Percentiles rank a stretch among this genome's conserved stretches.
Conservation (phyloP, 2,113 vertebrate genomes). For the Psilopsiagon aurifrons region DNA sequence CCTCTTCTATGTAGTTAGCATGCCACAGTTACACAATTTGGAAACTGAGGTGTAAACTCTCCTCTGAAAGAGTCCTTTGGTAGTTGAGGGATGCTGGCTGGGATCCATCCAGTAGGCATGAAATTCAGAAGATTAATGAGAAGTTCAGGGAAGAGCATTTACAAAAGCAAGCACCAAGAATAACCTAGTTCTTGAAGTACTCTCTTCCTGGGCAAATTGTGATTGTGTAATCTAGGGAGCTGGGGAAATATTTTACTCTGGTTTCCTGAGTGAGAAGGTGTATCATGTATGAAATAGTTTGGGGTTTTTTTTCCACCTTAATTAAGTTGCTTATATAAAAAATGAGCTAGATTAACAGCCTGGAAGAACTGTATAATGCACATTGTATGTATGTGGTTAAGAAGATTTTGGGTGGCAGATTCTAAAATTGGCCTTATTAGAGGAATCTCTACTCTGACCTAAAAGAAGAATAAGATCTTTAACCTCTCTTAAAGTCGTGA, state of each 20-base stretch:
- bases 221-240: not conserved
- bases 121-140: conserved; percentile 58
- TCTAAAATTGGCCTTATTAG: not conserved
- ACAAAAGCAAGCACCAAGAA: conserved; percentile 20
- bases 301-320: not conserved
- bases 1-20: not conserved
- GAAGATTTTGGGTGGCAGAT: not conserved
- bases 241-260: not conserved
- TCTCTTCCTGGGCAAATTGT: not conserved
- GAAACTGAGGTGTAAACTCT: conserved; percentile 41
- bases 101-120: conserved; percentile 30
- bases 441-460: not conserved
- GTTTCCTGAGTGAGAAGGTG: not conserved
- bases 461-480: not conserved
- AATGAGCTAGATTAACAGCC: not conserved
- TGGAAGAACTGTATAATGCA: not conserved
- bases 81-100: conserved; percentile 53
- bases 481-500: accelerated
- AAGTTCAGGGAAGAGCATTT: conserved; percentile 57
- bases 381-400: not conserved
- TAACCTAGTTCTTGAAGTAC: conserved; percentile 8
- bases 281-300: not conserved
- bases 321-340: not conserved
- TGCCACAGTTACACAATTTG: conserved; percentile 4
- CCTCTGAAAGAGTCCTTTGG: conserved; percentile 39